A percentile compares a stretch with the other conserved stretches of the same genome.
phyloP scores from a whole-genome alignment of 2,888 invertebrate genomes.

The Diarsia rubi region DNA sequence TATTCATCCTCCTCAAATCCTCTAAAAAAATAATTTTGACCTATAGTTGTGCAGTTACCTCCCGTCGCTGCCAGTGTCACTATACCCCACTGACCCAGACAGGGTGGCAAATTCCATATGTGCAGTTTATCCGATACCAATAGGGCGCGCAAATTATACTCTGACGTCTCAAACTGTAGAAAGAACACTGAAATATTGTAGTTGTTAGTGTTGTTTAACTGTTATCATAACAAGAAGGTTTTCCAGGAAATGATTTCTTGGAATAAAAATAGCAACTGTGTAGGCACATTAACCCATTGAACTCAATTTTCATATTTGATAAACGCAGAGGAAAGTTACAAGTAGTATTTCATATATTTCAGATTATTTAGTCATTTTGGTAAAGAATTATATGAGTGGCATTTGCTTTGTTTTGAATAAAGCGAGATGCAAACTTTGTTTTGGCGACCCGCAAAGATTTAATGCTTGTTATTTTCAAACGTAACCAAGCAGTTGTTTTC shows the following conservation, averaged over 20 bases:
- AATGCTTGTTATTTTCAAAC: not conserved
- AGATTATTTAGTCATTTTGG: not conserved
- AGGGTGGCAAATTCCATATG: not conserved
- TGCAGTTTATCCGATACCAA: not conserved
- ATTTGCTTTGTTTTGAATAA: not conserved
- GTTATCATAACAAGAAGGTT: not conserved
- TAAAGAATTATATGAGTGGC: not conserved
- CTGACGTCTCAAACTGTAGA: conserved; percentile 1
- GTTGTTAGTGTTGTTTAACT: not conserved
- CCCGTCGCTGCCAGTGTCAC: too few relatives aligned
- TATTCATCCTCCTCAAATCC: too few relatives aligned
- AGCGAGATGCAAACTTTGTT: not conserved
- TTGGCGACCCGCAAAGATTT: not conserved
- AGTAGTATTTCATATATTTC: not conserved
- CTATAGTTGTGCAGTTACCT: not conserved
- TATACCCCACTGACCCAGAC: conserved; percentile 42
- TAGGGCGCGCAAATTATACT: not conserved
- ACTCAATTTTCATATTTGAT: not conserved
- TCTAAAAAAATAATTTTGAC: too few relatives aligned
- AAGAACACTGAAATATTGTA: not conserved
- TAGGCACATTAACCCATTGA: not conserved
- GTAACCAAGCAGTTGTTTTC: not conserved
- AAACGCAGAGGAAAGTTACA: not conserved
- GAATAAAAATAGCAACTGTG: not conserved
- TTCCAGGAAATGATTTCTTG: not conserved